These are phyloP conservation scores for Acronicta leporina DNA, from an alignment of 2,888 invertebrate genomes.

Conservation along the genomic window DNA sequence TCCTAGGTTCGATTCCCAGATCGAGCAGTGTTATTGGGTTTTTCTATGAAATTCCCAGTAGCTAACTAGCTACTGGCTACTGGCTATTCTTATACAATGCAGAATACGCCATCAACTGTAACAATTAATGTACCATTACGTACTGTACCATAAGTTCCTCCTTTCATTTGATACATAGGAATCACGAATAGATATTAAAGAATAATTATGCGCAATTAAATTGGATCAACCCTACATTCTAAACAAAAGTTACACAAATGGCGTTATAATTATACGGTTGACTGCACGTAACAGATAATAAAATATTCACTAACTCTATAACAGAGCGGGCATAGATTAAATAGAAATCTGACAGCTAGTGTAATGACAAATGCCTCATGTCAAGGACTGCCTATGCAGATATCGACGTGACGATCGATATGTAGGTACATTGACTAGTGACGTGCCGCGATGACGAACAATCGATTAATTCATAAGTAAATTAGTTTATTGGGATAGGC, in stretches of 20 bases:
- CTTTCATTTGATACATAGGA: no score
- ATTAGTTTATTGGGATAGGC: constrained; percentile 29
- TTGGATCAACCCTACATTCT: constrained; percentile 17
- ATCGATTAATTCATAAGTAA: constrained; percentile 32
- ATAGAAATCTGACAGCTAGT: constrained; percentile 57
- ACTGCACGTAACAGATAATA: constrained; percentile 44
- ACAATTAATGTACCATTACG: no score
- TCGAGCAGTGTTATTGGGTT: no score
- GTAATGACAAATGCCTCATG: constrained; percentile 61
- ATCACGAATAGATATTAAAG: no score
- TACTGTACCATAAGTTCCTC: no score
- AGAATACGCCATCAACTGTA: no score
- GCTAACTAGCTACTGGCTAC: no score
- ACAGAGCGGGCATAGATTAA: constrained; percentile 53
- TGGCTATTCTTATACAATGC: no score
- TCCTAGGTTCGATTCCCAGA: no score
- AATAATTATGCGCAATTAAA: constrained; percentile 12
- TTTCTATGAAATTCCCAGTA: no score
- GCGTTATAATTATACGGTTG: constrained; percentile 34
- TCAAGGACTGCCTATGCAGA: constrained; percentile 83
- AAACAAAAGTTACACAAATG: constrained; percentile 29
- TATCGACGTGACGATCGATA: constrained; percentile 74
- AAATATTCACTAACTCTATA: constrained; percentile 49
- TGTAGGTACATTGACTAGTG: constrained; percentile 64
- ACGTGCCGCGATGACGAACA: constrained; percentile 62